Percentiles rank a stretch among this genome's conserved stretches.
These are phyloP conservation scores for Nysson spinosus DNA, from an alignment of 2,888 invertebrate genomes.

Conservation along the genomic window DNA sequence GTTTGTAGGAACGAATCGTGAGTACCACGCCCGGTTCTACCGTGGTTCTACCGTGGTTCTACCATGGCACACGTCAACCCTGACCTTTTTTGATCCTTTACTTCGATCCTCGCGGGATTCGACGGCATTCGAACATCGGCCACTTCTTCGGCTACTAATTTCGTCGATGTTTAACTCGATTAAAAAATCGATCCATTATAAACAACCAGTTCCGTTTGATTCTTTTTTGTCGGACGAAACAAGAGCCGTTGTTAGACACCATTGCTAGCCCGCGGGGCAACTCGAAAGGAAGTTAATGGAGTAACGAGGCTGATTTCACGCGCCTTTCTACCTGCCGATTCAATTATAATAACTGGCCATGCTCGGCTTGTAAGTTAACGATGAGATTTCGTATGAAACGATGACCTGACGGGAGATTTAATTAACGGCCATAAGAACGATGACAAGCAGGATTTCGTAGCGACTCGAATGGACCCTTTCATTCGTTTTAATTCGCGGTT, in stretches of 20 bases:
- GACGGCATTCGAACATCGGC: slow-evolving; percentile 25
- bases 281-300: slow-evolving; percentile 5
- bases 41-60: too few species aligned
- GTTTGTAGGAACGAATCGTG: slow-evolving; percentile 38
- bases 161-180: background rate
- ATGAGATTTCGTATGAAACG: background rate
- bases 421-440: background rate
- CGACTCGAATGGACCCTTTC: too few species aligned
- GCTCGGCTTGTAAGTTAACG: background rate
- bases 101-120: slow-evolving; percentile 31
- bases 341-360: slow-evolving; percentile 25
- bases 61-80: slow-evolving; percentile 61
- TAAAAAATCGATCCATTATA: too few species aligned
- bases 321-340: slow-evolving; percentile 28
- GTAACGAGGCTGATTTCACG: slow-evolving; percentile 21
- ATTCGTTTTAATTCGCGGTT: background rate
- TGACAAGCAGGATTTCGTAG: too few species aligned
- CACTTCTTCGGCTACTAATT: slow-evolving; percentile 5
- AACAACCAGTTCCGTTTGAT: too few species aligned
- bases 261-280: background rate
- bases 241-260: too few species aligned
- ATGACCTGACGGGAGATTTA: background rate
- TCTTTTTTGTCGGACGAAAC: too few species aligned
- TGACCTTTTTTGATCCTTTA: slow-evolving; percentile 55
- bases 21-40: slow-evolving; percentile 53